Evolutionary conservation across 2,888 invertebrate genomes (phyloP).

Genomic region (Nomada hirtipes): DNA sequence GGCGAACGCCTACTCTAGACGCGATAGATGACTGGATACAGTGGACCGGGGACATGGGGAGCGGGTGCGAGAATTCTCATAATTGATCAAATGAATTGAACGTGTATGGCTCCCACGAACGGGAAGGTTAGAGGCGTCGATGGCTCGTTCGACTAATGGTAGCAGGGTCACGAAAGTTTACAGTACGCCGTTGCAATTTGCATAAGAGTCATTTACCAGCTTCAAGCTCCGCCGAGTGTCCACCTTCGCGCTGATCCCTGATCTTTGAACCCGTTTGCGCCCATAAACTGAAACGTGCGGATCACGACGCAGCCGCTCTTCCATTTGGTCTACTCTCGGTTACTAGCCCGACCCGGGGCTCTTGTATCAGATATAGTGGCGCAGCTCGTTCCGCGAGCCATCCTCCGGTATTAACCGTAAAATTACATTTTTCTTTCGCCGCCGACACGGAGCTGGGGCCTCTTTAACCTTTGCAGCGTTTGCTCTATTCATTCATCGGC

Average conservation of each 20-base stretch:
- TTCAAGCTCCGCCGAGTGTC: constrained; percentile 30
- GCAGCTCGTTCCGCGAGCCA: constrained; percentile 20
- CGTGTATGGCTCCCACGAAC: constrained; percentile 65
- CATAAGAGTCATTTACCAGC: constrained; percentile 62
- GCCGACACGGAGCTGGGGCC: neutral
- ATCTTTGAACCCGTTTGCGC: constrained; percentile 53
- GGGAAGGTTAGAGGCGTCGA: constrained; percentile 30
- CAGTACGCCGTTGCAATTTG: constrained; percentile 58
- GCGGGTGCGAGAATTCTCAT: constrained; percentile 68
- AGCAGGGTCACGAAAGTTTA: constrained; percentile 62
- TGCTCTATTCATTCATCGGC: too few species aligned
- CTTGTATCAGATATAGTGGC: constrained; percentile 44
- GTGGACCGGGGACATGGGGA: constrained; percentile 2
- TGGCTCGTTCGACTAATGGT: constrained; percentile 51
- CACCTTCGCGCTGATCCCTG: constrained; percentile 60
- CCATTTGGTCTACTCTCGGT: constrained; percentile 18
- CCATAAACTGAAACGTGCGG: constrained; percentile 60
- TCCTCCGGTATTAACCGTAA: constrained; percentile 15
- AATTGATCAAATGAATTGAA: constrained; percentile 60
- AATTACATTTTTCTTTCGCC: neutral
- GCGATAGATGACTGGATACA: neutral
- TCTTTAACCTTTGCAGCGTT: neutral
- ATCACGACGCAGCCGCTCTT: constrained; percentile 35
- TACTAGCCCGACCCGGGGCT: constrained; percentile 11
- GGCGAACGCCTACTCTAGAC: constrained; percentile 25